Evolutionary conservation across 2,113 vertebrate species (phyloP), one percentile per base, ranked within the genome.

Genomic region (Formicarius rufipectus): DNA sequence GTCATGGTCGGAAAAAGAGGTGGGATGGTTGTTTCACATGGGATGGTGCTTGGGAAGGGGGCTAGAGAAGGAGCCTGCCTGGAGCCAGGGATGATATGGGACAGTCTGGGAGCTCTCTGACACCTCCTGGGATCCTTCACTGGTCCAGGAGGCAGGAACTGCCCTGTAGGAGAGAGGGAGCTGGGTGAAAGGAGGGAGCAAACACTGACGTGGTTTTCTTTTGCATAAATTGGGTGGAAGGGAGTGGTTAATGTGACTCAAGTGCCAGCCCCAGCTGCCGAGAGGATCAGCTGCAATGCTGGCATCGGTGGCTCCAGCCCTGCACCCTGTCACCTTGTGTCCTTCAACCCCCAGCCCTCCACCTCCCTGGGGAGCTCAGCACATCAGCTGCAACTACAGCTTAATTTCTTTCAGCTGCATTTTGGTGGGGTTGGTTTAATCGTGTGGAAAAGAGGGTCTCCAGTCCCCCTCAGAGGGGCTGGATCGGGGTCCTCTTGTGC

Each of bases 401-500:
- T 90, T 45, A 9, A 6, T 23, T 60, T 23, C n/a, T 35, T 52
- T 28, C 39, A 6, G 31, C 59, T 66, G 47, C 6, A 0, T 58
- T 62, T 79, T 12, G 2, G 8, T 21, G 6, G 39, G 25, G 14
- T 30, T 69, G n/a, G 12, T 62, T 73, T 55, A 42, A 49, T 59
- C 56, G 23, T 2, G 2, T 14, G 37, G 59, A 28, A 78, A 81
- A 47, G 22, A 52, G 19, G 19, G 9, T 35, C 10, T 39, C 30
- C 24, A 21, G 33, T 0, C 3, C 4, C 8, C 3, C 17, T 12
- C 4, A 0, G 2, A 9, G 67, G 16, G 35, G 6, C 4, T 35
- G 39, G 13, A 12, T 25, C 59, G 49, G 37, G 21, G 25, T 5
- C 4, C 21, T n/a, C 6, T 59, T 0, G 1, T 59, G 33, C 33